Conservation (phyloP, 2,888 invertebrate genomes). For the Phaonia tiefii region DNA sequence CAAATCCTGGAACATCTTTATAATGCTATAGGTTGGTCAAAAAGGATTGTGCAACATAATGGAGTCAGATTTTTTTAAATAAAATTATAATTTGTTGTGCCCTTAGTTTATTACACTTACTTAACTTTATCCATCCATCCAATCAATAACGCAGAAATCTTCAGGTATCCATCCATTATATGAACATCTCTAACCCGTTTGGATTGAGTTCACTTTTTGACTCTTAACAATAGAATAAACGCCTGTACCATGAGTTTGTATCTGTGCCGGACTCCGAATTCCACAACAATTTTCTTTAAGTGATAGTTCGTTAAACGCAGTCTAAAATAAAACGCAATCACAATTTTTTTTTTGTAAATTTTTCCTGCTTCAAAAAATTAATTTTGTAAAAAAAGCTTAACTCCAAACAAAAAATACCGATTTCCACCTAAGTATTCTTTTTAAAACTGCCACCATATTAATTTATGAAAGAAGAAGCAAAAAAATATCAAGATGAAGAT, state of each 20-base stretch:
- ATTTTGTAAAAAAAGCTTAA: constrained; percentile 45
- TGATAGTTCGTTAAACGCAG: constrained; percentile 73
- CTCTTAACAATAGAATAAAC: constrained; percentile 71
- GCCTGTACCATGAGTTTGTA: constrained; percentile 78
- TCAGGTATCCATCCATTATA: no score
- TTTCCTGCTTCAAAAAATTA: constrained; percentile 50
- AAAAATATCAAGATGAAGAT: neutral
- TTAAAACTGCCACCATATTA: constrained; percentile 47
- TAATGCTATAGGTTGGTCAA: no score
- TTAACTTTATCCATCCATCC: no score
- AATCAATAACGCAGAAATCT: no score
- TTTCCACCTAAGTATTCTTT: constrained; percentile 47
- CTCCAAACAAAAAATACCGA: constrained; percentile 60
- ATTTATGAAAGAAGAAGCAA: constrained; percentile 25
- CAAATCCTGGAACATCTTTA: no score
- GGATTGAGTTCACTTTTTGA: constrained; percentile 67
- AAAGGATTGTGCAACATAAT: no score
- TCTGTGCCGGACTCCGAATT: constrained; percentile 61
- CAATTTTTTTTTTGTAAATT: constrained; percentile 48
- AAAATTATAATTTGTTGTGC: no score
- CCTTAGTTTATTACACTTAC: no score
- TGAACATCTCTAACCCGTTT: no score
- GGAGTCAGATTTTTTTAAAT: no score
- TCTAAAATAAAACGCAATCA: constrained; percentile 34
- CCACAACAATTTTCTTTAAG: constrained; percentile 78